A percentile compares a stretch with the other conserved stretches of the same genome.
phyloP scores from a whole-genome alignment of 2,888 invertebrate species.

The Mesochorus sp. region DNA sequence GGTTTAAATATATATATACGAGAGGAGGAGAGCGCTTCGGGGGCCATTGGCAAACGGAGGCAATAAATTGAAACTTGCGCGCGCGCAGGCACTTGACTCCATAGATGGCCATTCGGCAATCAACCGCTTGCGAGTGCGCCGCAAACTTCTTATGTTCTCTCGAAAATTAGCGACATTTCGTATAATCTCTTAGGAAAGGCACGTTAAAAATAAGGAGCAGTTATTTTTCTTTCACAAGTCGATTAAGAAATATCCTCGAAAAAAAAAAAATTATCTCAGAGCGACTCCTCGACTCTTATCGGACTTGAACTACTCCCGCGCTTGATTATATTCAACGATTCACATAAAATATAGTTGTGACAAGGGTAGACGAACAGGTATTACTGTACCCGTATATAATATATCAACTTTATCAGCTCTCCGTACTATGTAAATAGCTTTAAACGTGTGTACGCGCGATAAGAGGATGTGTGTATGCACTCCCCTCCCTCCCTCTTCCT shows the following conservation, averaged over 20 bases:
- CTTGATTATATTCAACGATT: slow-evolving; percentile 31
- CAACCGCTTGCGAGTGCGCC: slow-evolving; percentile 20
- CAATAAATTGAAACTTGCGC: slow-evolving; percentile 64
- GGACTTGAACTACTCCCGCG: background rate
- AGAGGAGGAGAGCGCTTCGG: slow-evolving; percentile 39
- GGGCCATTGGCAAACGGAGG: slow-evolving; percentile 46
- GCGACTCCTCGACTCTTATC: slow-evolving; percentile 20
- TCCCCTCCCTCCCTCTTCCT: background rate
- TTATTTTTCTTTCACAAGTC: no score
- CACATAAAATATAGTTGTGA: slow-evolving; percentile 10
- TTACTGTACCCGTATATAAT: slow-evolving; percentile 10
- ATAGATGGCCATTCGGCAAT: slow-evolving; percentile 60
- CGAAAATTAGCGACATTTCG: background rate
- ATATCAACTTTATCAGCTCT: slow-evolving; percentile 38
- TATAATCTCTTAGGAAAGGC: no score
- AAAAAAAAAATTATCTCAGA: no score
- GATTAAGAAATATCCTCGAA: no score
- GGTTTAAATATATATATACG: no score
- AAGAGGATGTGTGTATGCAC: slow-evolving; percentile 7
- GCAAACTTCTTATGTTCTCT: background rate
- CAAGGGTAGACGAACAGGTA: slow-evolving; percentile 49
- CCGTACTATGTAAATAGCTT: slow-evolving; percentile 38
- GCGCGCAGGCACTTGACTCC: slow-evolving; percentile 57
- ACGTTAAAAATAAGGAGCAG: no score
- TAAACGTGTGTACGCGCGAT: slow-evolving; percentile 43